Base-by-base conservation (phyloP, 2,113 vertebrate species). In the Nothocercus julius region DNA sequence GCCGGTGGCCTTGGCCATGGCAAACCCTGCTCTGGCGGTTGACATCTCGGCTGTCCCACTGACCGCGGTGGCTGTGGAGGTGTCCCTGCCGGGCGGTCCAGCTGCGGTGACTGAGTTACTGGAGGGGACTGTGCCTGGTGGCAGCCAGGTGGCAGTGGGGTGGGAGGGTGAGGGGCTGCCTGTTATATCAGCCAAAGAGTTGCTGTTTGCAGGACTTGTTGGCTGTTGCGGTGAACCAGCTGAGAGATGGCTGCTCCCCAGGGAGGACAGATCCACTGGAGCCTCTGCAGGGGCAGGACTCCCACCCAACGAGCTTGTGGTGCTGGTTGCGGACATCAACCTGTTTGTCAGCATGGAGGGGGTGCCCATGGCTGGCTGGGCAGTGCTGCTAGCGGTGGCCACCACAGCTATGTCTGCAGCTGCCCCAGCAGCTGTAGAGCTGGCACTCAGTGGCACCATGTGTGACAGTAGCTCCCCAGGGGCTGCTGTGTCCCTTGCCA, bases 61-160 rank as follows among this genome's bases (percentile, higher is more conserved):
- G 70, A 28, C 15, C 3, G 1, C 1, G 1, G 67, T 66, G 47
- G 47, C 22, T 27, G 10, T 0, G 5, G 36, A 62, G 11, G 22
- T 66, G 3, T 58, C 32, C 51, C 9, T 0, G 1, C 25, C 0
- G 3, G 72, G 2, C 18, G 85, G 73, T 36, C 44, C 61, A 76
- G 11, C 5, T 54, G 82, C 44, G 0, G 1, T n/a, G 28, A 22
- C 9, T 7, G 67, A 3, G 1, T 5, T 44, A 11, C 75, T 49
- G 40, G 47, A 36, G 68, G 47, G 47, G 68, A 51, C 11, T 4
- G n/a, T 51, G 68, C 8, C 54, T 18, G 6, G 54, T 58, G 54
- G 54, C 30, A 58, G 54, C 54, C 54, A 10, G 30, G 54, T 32
- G 54, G 54, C 6, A 30, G 54, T 58, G 28, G 16, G 54, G 28